These are phyloP conservation scores for Epinephelus cyanopodus DNA, from an alignment of 2,113 vertebrate species.

Conservation along the genomic window DNA sequence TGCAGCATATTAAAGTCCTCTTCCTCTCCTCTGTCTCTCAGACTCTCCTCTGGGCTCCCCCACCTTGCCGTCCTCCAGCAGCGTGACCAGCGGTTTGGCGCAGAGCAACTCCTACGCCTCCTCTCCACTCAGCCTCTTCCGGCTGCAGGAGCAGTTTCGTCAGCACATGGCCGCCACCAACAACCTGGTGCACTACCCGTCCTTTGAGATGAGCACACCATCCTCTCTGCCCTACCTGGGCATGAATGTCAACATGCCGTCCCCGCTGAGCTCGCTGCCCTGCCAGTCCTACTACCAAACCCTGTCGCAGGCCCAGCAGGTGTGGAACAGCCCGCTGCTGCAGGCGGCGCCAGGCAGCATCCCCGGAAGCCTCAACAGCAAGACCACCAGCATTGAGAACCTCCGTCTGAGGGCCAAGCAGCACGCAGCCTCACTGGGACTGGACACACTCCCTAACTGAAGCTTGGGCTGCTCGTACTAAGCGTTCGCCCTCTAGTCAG, in stretches of 20 bases:
- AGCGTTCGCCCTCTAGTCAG: not conserved
- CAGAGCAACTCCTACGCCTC: conserved; percentile 97
- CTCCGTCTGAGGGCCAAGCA: conserved; percentile 97
- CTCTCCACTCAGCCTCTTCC: conserved; percentile 97
- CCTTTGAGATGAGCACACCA: conserved; percentile 94
- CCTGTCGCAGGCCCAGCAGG: conserved; percentile 95
- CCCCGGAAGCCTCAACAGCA: conserved; percentile 93
- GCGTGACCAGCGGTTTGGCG: conserved; percentile 83
- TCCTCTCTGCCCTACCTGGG: conserved; percentile 95
- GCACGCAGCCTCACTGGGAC: conserved; percentile 94
- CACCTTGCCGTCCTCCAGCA: conserved; percentile 85
- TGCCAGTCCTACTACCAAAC: conserved; percentile 99
- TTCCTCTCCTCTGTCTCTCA: conserved; percentile 70
- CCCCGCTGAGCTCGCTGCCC: conserved; percentile 92
- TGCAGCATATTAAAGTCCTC: not conserved
- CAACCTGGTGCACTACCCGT: conserved; percentile 97
- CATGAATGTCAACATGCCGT: conserved; percentile 94
- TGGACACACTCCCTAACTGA: conserved; percentile 97
- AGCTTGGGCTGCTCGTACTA: not conserved
- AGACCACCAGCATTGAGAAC: conserved; percentile 99
- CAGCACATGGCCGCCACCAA: conserved; percentile 99
- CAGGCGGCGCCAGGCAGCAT: conserved; percentile 88
- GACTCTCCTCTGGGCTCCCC: conserved; percentile 89
- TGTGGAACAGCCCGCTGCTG: conserved; percentile 95
- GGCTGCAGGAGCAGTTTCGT: conserved; percentile 98